Base-by-base conservation (phyloP, 2,797 vertebrate genomes). In the Molossus alvarezi region DNA sequence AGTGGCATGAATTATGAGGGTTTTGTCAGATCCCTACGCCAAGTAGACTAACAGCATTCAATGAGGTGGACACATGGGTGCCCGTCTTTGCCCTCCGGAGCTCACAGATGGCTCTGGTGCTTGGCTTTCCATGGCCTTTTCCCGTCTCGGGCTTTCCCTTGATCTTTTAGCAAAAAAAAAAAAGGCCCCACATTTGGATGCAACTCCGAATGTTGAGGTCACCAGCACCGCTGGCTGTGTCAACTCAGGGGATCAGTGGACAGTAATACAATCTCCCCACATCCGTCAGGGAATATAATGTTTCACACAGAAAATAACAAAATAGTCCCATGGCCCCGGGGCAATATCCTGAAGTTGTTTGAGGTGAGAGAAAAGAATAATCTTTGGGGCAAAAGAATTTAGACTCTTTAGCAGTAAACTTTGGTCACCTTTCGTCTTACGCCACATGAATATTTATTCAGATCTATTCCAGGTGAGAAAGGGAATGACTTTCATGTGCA, bases 271-370 rank as follows among this genome's bases (percentile, higher is more conserved):
- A 97, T 97, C 96, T 97, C 85, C 76, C 60, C 53, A 25, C 0
- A 1, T 90, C 77, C 90, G 53, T 94, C 48, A 25, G 94, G 95
- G 96, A 97, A 94, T 97, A 94, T 96, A 91, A 91, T 95, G 95
- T 97, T 97, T 97, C 97, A 97, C 95, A 97, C 88, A 94, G 95
- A 97, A 97, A 95, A 97, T 97, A 97, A 91, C 96, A 97, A 94
- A 96, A 97, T 96, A 96, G 88, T 95, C 96, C 96, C 96, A 95
- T 0, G 29, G 97, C 93, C 97, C 96, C 90, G 5, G 96, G 96
- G 90, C 96, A 98, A 98, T 97, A 97, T 97, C 96, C 96, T 96
- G 94, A 95, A 97, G 96, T 95, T 97, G 96, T 96, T 94, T 96
- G 93, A 97, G 96, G 95, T 97, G 96, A 97, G 95, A 96, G 94